Evolutionary conservation across 1,140 invertebrate genomes (phyloP), one percentile per base, ranked within the genome.

Genomic region (Caenorhabditis latens): DNA sequence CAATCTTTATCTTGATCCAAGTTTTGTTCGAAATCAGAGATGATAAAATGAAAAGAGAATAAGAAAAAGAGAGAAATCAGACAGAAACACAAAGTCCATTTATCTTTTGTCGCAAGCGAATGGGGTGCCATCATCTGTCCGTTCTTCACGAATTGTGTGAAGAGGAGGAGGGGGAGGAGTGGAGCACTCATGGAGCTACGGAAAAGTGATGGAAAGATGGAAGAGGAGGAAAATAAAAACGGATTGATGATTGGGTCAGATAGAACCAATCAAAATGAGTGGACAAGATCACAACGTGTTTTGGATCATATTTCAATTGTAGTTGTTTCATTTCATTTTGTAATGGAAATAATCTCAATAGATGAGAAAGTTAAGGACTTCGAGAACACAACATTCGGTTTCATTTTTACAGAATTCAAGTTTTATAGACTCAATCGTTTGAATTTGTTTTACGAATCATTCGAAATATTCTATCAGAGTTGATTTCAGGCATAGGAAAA

Each of bases 21-120:
- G 14, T 79, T 79, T 79, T 50, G 71, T 50, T 79, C 71, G 71
- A 79, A 50, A 79, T 79, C 71, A 79, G 71, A 79, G 71, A 50
- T 79, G 71, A 79, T 79, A 79, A 42, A 79, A 79, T 11, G 21
- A 46, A 50, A 24, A 79, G 43, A 79, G 71, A 19, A 53, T 14
- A 14, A n/a, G 6, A n/a, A 50, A 11, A 4, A 32, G 46, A 79
- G 71, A 79, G 71, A 50, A 24, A 32, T 32, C 21, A 48, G 71
- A 50, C 71, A 50, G 14, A 21, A n/a, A 79, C 71, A 50, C 71
- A 79, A 79, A 79, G 71, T 79, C 71, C 71, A 79, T 79, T 79
- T 79, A 79, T 79, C 71, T 79, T 79, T 79, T 79, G 71, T 79
- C 71, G 71, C 71, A 79, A 79, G 46, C 71, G 71, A 79, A 79